Evolutionary conservation across 1,140 invertebrate genomes (phyloP).

Genomic region (Micrasema minimum): DNA sequence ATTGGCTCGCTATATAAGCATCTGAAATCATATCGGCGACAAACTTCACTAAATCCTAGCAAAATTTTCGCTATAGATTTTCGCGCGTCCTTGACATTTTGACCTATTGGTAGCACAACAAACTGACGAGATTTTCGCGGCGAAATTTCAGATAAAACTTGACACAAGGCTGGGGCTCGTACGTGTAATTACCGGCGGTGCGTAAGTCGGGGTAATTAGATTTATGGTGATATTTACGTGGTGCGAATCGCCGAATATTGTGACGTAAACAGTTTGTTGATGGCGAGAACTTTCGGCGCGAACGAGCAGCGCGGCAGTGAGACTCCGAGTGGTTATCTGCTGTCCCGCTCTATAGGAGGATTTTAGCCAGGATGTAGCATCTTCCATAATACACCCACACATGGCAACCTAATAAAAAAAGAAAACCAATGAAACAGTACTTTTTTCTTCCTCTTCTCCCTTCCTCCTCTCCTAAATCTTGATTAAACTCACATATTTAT

Average conservation of each 20-base stretch:
- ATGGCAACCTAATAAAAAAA: no score
- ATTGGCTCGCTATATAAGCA: no score
- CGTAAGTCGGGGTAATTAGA: not conserved
- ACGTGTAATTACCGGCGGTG: not conserved
- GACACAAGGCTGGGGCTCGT: not conserved
- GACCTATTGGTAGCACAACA: constrained; percentile 41
- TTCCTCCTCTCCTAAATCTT: no score
- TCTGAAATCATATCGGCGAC: not conserved
- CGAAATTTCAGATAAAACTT: not conserved
- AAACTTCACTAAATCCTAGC: constrained; percentile 19
- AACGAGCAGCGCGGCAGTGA: constrained; percentile 5
- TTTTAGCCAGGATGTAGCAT: not conserved
- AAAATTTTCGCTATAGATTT: constrained; percentile 46
- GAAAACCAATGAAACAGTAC: no score
- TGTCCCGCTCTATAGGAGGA: constrained; percentile 6
- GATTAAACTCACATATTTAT: no score
- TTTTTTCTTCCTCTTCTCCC: no score
- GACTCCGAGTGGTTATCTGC: constrained; percentile 15
- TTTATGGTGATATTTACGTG: constrained; percentile 5
- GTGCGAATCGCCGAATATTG: constrained; percentile 14
- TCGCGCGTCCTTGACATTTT: constrained; percentile 47
- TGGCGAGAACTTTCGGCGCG: constrained; percentile 13
- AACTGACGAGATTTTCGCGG: constrained; percentile 18
- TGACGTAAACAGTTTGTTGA: constrained; percentile 34
- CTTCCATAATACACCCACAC: not conserved